Evolutionary conservation across 1,140 invertebrate species (phyloP).

Genomic region (Platyura marginata): DNA sequence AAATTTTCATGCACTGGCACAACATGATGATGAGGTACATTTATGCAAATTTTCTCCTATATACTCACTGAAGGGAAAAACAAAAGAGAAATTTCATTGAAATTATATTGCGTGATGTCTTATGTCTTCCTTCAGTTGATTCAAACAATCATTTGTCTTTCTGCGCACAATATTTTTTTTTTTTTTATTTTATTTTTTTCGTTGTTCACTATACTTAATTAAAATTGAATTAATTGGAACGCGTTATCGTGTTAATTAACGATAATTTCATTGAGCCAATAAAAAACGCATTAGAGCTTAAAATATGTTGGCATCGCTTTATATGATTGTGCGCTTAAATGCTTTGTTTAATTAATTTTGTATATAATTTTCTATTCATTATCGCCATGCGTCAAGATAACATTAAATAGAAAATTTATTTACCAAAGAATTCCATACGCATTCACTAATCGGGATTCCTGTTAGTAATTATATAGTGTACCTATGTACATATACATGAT

Average conservation of each 20-base stretch:
- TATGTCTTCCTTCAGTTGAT: neutral
- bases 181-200: too few relatives aligned
- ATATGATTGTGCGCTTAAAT: too few relatives aligned
- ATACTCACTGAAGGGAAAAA: conserved; percentile 1
- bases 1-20: neutral
- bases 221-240: conserved; percentile 1
- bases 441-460: too few relatives aligned
- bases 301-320: neutral
- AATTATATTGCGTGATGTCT: neutral
- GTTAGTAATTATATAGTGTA: too few relatives aligned
- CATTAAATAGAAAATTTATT: too few relatives aligned
- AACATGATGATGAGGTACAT: neutral
- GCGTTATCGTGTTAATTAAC: conserved; percentile 1
- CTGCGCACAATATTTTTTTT: neutral
- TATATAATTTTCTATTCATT: too few relatives aligned
- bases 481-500: too few relatives aligned
- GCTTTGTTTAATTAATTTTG: too few relatives aligned
- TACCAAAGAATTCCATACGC: too few relatives aligned
- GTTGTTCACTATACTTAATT: too few relatives aligned
- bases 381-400: too few relatives aligned
- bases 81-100: neutral
- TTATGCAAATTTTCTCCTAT: conserved; percentile 3
- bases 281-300: neutral
- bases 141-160: neutral
- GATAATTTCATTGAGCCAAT: neutral